A percentile compares a stretch with the other conserved stretches of the same genome.
phyloP scores from a whole-genome alignment of 2,888 invertebrate species.

The Aphidoletes aphidimyza region DNA sequence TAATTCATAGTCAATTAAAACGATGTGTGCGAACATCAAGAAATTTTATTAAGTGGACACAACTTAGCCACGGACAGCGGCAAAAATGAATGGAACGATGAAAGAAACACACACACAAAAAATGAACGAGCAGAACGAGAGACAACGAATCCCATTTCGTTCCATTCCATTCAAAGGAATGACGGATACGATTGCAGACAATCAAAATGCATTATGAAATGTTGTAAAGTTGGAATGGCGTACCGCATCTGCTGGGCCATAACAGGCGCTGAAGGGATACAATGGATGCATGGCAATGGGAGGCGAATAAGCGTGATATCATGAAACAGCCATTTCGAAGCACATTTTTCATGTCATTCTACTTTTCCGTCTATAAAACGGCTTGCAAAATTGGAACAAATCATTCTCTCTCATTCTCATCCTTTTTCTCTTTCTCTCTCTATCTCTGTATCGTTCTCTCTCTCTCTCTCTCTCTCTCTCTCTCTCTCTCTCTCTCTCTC shows the following conservation, averaged over 20 bases:
- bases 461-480: too few species aligned
- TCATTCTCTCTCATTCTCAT: not conserved
- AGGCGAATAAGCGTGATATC: not conserved
- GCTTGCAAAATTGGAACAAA: not conserved
- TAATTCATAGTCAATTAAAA: conserved; percentile 49
- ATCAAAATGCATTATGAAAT: conserved; percentile 16
- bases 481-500: too few species aligned
- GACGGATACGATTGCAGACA: not conserved
- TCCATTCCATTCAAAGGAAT: not conserved
- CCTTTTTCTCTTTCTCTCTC: too few species aligned
- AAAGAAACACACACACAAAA: too few species aligned
- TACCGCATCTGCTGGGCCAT: too few species aligned
- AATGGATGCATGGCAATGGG: too few species aligned
- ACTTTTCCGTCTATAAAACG: not conserved
- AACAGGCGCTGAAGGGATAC: not conserved
- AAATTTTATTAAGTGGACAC: conserved; percentile 30
- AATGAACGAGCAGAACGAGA: too few species aligned
- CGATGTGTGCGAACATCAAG: not conserved
- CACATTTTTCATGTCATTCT: conserved; percentile 44
- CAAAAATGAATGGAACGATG: not conserved
- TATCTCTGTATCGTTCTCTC: too few species aligned
- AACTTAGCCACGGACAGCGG: too few species aligned
- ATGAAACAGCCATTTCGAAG: conserved; percentile 56
- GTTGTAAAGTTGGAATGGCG: not conserved
- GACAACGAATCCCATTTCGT: too few species aligned